Conservation (phyloP, 2,888 invertebrate genomes). For the Acleris holmiana region DNA sequence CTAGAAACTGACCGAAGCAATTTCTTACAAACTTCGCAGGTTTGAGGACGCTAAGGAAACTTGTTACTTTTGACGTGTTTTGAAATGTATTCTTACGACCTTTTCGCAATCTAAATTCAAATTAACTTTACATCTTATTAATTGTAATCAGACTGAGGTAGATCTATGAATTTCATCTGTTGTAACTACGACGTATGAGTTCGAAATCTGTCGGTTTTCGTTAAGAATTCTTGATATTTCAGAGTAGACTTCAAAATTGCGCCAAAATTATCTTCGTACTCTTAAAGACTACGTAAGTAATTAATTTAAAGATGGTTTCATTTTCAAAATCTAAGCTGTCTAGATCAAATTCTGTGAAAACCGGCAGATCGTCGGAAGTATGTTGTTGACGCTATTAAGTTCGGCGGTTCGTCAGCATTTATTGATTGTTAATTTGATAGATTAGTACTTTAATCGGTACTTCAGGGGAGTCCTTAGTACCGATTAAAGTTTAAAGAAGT, state of each 20-base stretch:
- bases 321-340: background rate
- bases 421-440: constrained; percentile 22
- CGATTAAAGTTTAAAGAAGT: constrained; percentile 11
- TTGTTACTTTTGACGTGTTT: too few species aligned
- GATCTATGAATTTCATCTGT: background rate
- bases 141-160: background rate
- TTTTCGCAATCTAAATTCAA: too few species aligned
- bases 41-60: too few species aligned
- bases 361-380: constrained; percentile 1
- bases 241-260: background rate
- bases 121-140: too few species aligned
- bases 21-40: too few species aligned
- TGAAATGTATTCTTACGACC: too few species aligned
- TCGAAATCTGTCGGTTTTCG: constrained; percentile 10
- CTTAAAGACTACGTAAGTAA: constrained; percentile 4
- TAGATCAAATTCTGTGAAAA: background rate
- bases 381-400: constrained; percentile 76
- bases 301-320: constrained; percentile 8
- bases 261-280: constrained; percentile 20
- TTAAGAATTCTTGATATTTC: background rate
- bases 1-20: too few species aligned
- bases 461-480: background rate
- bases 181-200: constrained; percentile 3
- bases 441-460: constrained; percentile 2
- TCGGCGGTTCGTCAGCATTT: constrained; percentile 72